Percentiles rank a stretch among this genome's conserved stretches.
Conservation (phyloP, 2,888 invertebrate genomes). For the Stomorhina lunata region DNA sequence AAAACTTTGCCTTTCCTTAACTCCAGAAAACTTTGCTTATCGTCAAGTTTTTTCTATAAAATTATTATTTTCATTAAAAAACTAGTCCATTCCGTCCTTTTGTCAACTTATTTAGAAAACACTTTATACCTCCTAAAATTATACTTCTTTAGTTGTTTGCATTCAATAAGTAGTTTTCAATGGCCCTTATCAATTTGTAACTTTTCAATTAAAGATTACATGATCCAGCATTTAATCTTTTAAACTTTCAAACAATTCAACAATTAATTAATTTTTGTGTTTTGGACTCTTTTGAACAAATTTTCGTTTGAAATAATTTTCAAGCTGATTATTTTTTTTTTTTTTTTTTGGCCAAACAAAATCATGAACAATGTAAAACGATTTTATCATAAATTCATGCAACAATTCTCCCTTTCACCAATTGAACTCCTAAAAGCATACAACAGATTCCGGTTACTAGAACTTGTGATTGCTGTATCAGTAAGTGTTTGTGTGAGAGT, state of each 20-base stretch:
- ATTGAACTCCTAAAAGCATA: slow-evolving; percentile 27
- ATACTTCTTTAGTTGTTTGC: too few species aligned
- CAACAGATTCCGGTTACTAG: neutral
- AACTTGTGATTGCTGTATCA: neutral
- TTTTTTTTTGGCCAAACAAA: neutral
- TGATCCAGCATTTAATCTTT: neutral
- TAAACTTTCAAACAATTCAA: neutral
- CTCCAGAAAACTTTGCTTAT: too few species aligned
- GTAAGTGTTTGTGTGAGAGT: neutral
- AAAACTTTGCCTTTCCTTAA: too few species aligned
- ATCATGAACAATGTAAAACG: slow-evolving; percentile 53
- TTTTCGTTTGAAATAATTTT: neutral
- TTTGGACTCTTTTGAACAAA: neutral
- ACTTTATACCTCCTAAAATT: too few species aligned
- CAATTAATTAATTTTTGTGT: too few species aligned
- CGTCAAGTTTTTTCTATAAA: too few species aligned
- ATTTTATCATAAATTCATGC: slow-evolving; percentile 48
- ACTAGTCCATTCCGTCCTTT: too few species aligned
- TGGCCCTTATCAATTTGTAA: too few species aligned
- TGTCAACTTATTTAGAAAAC: too few species aligned
- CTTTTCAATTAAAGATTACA: too few species aligned
- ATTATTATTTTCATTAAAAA: too few species aligned
- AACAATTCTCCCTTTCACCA: slow-evolving; percentile 2
- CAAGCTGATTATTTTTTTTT: neutral
- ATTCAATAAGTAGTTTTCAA: too few species aligned